Base-by-base conservation (phyloP, 2,888 invertebrate species). In the Lepidochitona cinerea region DNA sequence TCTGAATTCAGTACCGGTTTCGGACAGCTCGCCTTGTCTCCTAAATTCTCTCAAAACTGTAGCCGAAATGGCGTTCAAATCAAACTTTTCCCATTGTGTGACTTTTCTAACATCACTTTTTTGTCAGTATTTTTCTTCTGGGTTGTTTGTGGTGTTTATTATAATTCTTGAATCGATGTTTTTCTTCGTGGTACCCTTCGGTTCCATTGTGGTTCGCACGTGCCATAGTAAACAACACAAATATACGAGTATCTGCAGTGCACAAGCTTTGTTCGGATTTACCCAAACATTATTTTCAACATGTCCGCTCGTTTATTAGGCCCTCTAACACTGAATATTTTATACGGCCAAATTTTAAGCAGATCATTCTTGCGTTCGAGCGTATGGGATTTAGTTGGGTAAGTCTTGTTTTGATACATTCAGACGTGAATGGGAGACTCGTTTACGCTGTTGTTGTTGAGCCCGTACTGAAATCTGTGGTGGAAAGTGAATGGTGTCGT, bases 61-160 rank as follows among this genome's bases (percentile, higher is more conserved):
- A 79, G 81, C 82, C 84, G 87, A 87, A 85, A 87, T 87, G 87
- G 87, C 87, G 87, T 84, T 87, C 85, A 84, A 87, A 85, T 78
- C 79, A 83, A 83, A 84, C 83, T 83, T 87, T 83, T 83, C 78
- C 80, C 79, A 80, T 79, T 76, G 77, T 80, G 49, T 49, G 18
- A 23, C n/a, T 49, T 18, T 49, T 49, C 49, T 49, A 49, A 49
- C 23, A 7, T 49, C 49, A 49, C 23, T 49, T 49, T 49, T 49
- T 18, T 4, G 7, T 49, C 49, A 4, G 23, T 49, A n/a, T 18
- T 23, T 49, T 23, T n/a, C n/a, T 18, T 49, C 1, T 18, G 23
- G 23, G 23, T 18, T 23, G 23, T 49, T 23, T 18, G 49, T 9
- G 49, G 49, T 49, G 18, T 23, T n/a, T 49, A 49, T 1, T 49